phyloP scores from a whole-genome alignment of 35 echinoderm and acorn worm genomes.

The Ophiothrix spiculata region DNA sequence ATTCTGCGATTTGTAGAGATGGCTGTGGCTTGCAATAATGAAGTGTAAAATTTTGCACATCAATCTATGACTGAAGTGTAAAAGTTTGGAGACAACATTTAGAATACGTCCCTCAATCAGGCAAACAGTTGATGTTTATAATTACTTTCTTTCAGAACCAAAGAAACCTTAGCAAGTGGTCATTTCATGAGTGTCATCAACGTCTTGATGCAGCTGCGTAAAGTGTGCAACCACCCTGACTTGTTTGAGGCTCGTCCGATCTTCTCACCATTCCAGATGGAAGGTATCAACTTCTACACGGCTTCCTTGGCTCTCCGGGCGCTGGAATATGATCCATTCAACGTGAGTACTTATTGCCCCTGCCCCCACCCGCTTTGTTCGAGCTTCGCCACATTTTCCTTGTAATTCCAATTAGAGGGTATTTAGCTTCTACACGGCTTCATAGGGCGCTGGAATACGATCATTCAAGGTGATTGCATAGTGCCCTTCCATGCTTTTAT shows the following conservation, averaged over 20 bases:
- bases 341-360: conserved; percentile 41
- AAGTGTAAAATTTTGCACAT: neutral
- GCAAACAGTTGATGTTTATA: neutral
- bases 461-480: too few species aligned
- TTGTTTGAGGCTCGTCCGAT: conserved; percentile 86
- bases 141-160: conserved; percentile 64
- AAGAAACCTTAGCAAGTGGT: conserved; percentile 83
- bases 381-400: too few species aligned
- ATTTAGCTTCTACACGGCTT: too few species aligned
- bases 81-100: neutral
- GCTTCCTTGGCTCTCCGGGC: conserved; percentile 69
- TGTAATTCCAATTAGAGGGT: too few species aligned
- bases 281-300: conserved; percentile 74
- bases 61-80: neutral
- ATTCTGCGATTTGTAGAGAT: neutral
- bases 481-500: too few species aligned
- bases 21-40: neutral
- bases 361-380: too few species aligned
- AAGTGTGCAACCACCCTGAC: conserved; percentile 98
- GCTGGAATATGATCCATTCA: conserved; percentile 80
- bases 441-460: too few species aligned
- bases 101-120: neutral
- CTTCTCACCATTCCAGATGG: conserved; percentile 79
- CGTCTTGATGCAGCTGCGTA: conserved; percentile 97
- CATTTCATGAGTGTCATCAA: conserved; percentile 99